phyloP scores from a whole-genome alignment of 1,140 invertebrate species.

The Acromyrmex heyeri region DNA sequence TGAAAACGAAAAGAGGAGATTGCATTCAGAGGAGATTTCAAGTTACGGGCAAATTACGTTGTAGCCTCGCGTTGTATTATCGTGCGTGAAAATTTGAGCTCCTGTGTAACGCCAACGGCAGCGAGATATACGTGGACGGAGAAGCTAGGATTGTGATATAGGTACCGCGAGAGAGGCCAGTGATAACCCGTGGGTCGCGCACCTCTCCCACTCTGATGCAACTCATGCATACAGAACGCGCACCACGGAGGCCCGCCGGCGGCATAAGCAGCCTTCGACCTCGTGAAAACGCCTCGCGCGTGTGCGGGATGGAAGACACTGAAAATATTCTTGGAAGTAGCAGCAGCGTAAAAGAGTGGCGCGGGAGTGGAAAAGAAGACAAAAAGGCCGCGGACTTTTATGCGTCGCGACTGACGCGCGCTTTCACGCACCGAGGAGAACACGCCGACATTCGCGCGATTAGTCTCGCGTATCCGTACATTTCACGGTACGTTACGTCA shows the following conservation, averaged over 20 bases:
- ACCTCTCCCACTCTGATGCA: constrained; percentile 77
- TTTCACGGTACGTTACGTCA: constrained; percentile 22
- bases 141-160: constrained; percentile 82
- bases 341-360: constrained; percentile 18
- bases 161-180: constrained; percentile 77
- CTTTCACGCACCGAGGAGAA: constrained; percentile 37
- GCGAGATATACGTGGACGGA: constrained; percentile 77
- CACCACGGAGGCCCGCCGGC: constrained; percentile 45
- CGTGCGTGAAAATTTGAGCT: constrained; percentile 62
- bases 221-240: constrained; percentile 59
- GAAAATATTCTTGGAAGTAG: constrained; percentile 40
- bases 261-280: constrained; percentile 16
- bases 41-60: neutral
- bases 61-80: constrained; percentile 46
- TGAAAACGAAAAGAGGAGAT: neutral
- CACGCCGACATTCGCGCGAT: constrained; percentile 9
- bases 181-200: constrained; percentile 83
- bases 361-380: neutral
- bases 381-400: constrained; percentile 11
- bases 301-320: constrained; percentile 5
- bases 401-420: constrained; percentile 57
- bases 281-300: constrained; percentile 45
- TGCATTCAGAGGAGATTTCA: neutral
- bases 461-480: constrained; percentile 38
- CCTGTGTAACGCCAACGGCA: constrained; percentile 68